Conservation (phyloP, 2,113 vertebrate genomes). For the Carettochelys insculpta region DNA sequence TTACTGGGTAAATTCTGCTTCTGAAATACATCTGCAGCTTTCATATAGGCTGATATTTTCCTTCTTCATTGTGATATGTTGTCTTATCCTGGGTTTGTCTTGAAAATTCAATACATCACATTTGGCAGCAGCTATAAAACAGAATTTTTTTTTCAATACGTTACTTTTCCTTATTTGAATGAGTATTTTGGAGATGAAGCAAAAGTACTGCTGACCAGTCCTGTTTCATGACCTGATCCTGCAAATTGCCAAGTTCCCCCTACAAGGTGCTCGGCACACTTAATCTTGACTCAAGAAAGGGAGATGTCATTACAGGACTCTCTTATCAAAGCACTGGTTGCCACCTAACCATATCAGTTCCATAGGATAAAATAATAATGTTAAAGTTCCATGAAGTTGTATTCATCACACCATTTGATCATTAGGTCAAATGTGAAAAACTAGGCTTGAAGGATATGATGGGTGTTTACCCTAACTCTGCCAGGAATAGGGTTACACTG, state of each 20-base stretch:
- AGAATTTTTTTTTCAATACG: background rate
- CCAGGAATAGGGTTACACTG: background rate
- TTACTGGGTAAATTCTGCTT: constrained; percentile 9
- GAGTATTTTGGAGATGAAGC: background rate
- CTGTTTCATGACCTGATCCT: background rate
- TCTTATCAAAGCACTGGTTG: background rate
- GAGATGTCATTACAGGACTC: background rate
- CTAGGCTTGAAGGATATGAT: background rate
- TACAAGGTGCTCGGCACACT: background rate
- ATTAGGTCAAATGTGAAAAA: background rate
- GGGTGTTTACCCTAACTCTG: background rate
- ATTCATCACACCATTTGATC: background rate
- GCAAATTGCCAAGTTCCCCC: background rate
- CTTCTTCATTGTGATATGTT: constrained; percentile 20
- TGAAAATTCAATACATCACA: background rate
- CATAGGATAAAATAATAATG: background rate
- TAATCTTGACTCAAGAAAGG: background rate
- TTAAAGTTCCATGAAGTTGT: background rate
- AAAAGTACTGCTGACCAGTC: background rate
- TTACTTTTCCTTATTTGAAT: background rate
- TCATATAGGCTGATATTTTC: constrained; percentile 19
- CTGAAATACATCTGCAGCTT: background rate
- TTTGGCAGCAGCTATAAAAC: constrained; percentile 19
- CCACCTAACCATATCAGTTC: background rate
- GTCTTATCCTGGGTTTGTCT: constrained; percentile 2